These are phyloP conservation scores for Phalera bucephala DNA, from an alignment of 2,888 invertebrate genomes.

Conservation along the genomic window DNA sequence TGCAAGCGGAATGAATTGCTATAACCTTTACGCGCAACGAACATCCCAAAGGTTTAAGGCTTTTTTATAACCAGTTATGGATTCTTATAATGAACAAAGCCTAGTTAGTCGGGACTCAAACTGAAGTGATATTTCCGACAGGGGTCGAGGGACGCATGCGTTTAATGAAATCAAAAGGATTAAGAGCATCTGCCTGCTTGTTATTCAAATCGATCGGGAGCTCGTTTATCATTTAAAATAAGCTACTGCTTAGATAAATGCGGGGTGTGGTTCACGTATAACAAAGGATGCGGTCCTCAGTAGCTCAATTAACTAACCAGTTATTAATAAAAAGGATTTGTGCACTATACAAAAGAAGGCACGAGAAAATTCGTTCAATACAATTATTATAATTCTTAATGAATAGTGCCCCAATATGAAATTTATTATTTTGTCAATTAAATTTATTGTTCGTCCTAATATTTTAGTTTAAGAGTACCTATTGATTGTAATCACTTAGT, in stretches of 20 bases:
- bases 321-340: constrained; percentile 58
- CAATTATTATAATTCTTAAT: too few species aligned
- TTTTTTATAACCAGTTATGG: constrained; percentile 42
- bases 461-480: too few species aligned
- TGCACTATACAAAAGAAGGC: constrained; percentile 32
- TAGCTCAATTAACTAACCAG: constrained; percentile 74
- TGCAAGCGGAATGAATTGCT: constrained; percentile 45
- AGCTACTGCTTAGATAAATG: constrained; percentile 81
- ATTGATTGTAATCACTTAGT: too few species aligned
- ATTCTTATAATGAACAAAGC: constrained; percentile 65
- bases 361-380: constrained; percentile 37
- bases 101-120: constrained; percentile 59
- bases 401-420: too few species aligned
- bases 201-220: constrained; percentile 82
- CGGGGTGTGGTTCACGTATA: constrained; percentile 74
- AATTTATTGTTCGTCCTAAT: too few species aligned
- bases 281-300: constrained; percentile 71
- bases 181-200: constrained; percentile 82
- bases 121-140: constrained; percentile 83
- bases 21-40: constrained; percentile 33
- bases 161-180: constrained; percentile 83
- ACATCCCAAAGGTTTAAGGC: constrained; percentile 32
- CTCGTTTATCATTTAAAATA: constrained; percentile 82
- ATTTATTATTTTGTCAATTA: too few species aligned
- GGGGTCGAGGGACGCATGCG: constrained; percentile 77